Conservation (phyloP, 2,888 invertebrate species). For the Watsonalla binaria region DNA sequence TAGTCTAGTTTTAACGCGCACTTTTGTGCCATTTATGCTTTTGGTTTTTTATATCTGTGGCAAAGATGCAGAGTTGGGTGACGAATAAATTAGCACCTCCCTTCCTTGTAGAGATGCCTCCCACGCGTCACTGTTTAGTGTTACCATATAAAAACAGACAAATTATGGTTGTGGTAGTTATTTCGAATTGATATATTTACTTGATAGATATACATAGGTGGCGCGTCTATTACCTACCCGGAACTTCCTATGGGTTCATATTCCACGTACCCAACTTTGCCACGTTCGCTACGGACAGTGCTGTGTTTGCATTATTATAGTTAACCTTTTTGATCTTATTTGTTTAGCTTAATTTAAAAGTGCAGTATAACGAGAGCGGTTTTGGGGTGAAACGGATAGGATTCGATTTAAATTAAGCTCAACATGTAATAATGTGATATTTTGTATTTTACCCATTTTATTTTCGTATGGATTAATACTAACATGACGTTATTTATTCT, state of each 20-base stretch:
- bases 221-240: slow-evolving; percentile 45
- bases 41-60: slow-evolving; percentile 34
- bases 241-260: slow-evolving; percentile 19
- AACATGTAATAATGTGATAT: slow-evolving; percentile 78
- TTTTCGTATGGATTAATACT: slow-evolving; percentile 55
- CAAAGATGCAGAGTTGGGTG: slow-evolving; percentile 39
- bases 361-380: slow-evolving; percentile 23
- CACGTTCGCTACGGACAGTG: slow-evolving; percentile 30
- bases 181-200: slow-evolving; percentile 71
- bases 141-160: slow-evolving; percentile 64
- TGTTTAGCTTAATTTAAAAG: slow-evolving; percentile 76
- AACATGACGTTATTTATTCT: slow-evolving; percentile 57
- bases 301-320: slow-evolving; percentile 33
- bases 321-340: slow-evolving; percentile 54
- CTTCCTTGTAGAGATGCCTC: slow-evolving; percentile 39
- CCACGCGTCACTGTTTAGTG: slow-evolving; percentile 52
- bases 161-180: slow-evolving; percentile 77
- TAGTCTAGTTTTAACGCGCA: slow-evolving; percentile 40
- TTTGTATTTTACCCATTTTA: slow-evolving; percentile 71
- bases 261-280: slow-evolving; percentile 30
- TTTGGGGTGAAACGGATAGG: slow-evolving; percentile 37
- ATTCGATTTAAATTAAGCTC: slow-evolving; percentile 75
- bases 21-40: slow-evolving; percentile 43
- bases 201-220: slow-evolving; percentile 46
- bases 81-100: slow-evolving; percentile 38